These are phyloP conservation scores for Nerophis lumbriciformis DNA, from an alignment of 2,113 vertebrate genomes.

Conservation along the genomic window DNA sequence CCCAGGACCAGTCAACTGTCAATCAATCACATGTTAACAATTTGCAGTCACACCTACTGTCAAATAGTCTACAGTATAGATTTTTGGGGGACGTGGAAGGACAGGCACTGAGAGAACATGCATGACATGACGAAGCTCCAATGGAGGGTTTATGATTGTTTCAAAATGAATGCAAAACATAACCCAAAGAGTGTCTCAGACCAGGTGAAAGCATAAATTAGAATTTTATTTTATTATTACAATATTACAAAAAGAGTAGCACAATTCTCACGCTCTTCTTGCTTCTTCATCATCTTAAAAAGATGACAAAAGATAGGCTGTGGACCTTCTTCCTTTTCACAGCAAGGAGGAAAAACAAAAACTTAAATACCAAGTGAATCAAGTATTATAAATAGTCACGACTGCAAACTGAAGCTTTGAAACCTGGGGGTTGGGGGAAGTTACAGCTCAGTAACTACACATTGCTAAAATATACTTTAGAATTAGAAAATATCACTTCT, in stretches of 20 bases:
- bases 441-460: conserved; percentile 83
- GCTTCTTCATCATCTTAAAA: conserved; percentile 66
- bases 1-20: no score
- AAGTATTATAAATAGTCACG: conserved; percentile 79
- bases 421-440: conserved; percentile 57
- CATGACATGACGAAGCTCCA: no score
- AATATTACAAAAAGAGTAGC: conserved; percentile 84
- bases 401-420: conserved; percentile 79
- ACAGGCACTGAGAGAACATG: no score
- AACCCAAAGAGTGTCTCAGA: conserved; percentile 6
- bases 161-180: conserved; percentile 1
- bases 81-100: no score
- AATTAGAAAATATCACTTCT: conserved; percentile 80
- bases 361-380: conserved; percentile 74
- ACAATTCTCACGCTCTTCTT: conserved; percentile 72
- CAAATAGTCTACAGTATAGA: no score
- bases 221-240: conserved; percentile 84
- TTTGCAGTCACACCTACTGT: no score
- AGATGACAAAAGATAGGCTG: conserved; percentile 70
- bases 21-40: no score
- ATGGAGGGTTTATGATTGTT: background rate
- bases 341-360: conserved; percentile 60
- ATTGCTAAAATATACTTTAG: conserved; percentile 74
- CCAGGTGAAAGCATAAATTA: conserved; percentile 78
- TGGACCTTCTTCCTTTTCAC: conserved; percentile 72